Conservation (phyloP, 2,888 invertebrate species). For the Tipula vernalis region DNA sequence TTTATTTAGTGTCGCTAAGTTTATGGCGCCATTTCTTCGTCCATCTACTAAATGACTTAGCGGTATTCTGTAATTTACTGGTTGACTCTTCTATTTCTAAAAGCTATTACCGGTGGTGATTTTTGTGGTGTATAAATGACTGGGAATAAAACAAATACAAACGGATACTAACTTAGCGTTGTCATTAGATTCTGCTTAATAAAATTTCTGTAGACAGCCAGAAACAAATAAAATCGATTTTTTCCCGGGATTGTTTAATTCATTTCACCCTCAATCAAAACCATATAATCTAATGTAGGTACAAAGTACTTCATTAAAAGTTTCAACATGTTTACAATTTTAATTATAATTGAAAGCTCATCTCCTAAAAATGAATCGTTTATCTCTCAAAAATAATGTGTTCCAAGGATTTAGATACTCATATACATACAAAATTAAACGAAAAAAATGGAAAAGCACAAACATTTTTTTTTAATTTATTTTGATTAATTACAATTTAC, state of each 20-base stretch:
- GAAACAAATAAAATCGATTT: neutral
- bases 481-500: conserved; percentile 25
- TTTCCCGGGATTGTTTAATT: neutral
- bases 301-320: neutral
- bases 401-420: neutral
- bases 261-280: neutral
- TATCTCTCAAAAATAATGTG: neutral
- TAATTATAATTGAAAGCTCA: neutral
- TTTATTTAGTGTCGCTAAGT: too few relatives aligned
- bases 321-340: neutral
- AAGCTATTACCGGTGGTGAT: too few relatives aligned
- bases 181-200: too few relatives aligned
- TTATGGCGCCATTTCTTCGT: too few relatives aligned
- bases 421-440: neutral
- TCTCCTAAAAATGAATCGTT: neutral
- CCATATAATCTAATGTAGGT: neutral
- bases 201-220: neutral
- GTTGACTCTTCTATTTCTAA: too few relatives aligned
- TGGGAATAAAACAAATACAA: too few relatives aligned
- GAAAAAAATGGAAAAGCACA: neutral
- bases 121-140: too few relatives aligned
- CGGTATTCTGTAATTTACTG: too few relatives aligned
- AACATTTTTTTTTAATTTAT: neutral
- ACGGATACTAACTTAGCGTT: too few relatives aligned
- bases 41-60: too few relatives aligned